phyloP scores from a whole-genome alignment of 2,888 invertebrate species.

The Metopia argyrocephala region DNA sequence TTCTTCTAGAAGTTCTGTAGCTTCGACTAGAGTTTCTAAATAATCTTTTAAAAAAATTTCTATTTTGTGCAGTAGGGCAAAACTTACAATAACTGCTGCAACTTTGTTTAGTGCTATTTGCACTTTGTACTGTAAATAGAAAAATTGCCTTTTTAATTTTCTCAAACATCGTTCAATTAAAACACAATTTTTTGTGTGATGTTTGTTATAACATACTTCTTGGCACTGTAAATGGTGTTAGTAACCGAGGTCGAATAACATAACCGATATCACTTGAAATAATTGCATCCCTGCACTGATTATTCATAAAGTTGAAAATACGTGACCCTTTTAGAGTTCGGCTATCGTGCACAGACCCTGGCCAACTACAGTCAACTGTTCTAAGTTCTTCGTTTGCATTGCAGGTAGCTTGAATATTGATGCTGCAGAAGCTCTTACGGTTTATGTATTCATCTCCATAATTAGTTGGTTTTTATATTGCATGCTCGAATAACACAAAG shows the following conservation, averaged over 20 bases:
- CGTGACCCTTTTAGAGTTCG: slow-evolving; percentile 12
- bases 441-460: slow-evolving; percentile 37
- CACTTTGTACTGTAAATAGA: no score
- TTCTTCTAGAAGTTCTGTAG: no score
- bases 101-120: no score
- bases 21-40: no score
- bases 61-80: no score
- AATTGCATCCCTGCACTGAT: slow-evolving; percentile 12
- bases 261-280: slow-evolving; percentile 22
- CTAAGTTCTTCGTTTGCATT: slow-evolving; percentile 17
- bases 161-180: slow-evolving; percentile 12
- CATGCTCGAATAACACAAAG: no score
- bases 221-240: slow-evolving; percentile 23
- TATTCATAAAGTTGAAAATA: slow-evolving; percentile 29
- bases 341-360: slow-evolving; percentile 20
- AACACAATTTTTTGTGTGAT: slow-evolving; percentile 15
- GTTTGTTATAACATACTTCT: slow-evolving; percentile 11
- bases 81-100: no score
- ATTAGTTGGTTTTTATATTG: slow-evolving; percentile 38
- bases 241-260: slow-evolving; percentile 16
- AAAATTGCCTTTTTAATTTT: slow-evolving; percentile 11
- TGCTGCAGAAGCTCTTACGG: slow-evolving; percentile 28
- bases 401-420: no score
- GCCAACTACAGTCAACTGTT: not conserved
- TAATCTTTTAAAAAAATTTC: no score